Percentiles rank a stretch among this genome's conserved stretches.
Conservation (phyloP, 2,888 invertebrate genomes). For the Acleris cristana region DNA sequence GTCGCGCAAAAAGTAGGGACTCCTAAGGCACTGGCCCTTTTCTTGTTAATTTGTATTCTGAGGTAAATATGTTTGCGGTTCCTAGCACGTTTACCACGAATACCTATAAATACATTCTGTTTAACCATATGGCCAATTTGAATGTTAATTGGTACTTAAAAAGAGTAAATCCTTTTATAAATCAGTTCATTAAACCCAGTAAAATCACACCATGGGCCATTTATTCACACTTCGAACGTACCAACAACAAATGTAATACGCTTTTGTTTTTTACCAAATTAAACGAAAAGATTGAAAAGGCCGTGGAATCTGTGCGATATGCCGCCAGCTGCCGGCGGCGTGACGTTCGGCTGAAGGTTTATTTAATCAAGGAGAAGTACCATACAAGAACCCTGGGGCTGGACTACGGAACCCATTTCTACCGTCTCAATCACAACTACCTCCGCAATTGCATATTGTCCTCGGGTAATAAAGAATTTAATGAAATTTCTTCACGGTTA, state of each 20-base stretch:
- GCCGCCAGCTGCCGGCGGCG: slow-evolving; percentile 66
- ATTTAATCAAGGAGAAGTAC: slow-evolving; percentile 80
- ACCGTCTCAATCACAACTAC: slow-evolving; percentile 77
- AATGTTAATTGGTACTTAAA: background rate
- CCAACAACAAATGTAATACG: slow-evolving; percentile 13
- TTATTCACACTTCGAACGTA: slow-evolving; percentile 18
- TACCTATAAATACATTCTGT: too few species aligned
- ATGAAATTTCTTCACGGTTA: slow-evolving; percentile 75
- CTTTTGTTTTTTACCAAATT: slow-evolving; percentile 46
- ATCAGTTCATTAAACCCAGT: background rate
- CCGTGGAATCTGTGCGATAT: slow-evolving; percentile 64
- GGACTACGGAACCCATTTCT: slow-evolving; percentile 62
- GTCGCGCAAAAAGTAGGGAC: slow-evolving; percentile 50
- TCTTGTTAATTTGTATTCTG: slow-evolving; percentile 31
- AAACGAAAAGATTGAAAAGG: slow-evolving; percentile 51
- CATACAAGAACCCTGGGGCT: slow-evolving; percentile 53
- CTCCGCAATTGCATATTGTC: slow-evolving; percentile 74
- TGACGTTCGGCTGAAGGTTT: slow-evolving; percentile 76
- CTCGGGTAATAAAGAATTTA: slow-evolving; percentile 73
- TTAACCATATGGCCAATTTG: background rate
- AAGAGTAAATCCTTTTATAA: background rate
- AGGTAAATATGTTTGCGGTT: too few species aligned
- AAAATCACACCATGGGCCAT: background rate
- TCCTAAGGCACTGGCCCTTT: slow-evolving; percentile 38
- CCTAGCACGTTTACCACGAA: too few species aligned